Percentiles rank a stretch among this genome's conserved stretches.
Conservation (phyloP, 2,113 vertebrate species). For the Tiliqua scincoides region DNA sequence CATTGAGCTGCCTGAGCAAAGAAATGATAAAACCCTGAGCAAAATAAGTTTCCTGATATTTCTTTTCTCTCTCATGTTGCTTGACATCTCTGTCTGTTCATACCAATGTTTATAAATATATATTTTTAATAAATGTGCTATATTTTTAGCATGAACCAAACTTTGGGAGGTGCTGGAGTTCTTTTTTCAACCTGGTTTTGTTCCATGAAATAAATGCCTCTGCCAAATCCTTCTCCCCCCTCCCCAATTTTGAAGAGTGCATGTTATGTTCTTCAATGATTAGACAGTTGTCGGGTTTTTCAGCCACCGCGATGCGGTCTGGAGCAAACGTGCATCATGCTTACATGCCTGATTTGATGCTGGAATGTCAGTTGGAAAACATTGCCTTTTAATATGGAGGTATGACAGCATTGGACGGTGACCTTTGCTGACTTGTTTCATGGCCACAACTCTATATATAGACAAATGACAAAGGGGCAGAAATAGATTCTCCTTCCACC, state of each 20-base stretch:
- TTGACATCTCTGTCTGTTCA: constrained; percentile 75
- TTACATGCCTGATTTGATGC: constrained; percentile 70
- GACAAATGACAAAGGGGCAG: constrained; percentile 28
- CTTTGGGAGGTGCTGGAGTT: constrained; percentile 66
- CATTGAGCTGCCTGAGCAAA: constrained; percentile 59
- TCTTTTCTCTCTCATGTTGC: constrained; percentile 71
- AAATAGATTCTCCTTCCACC: constrained; percentile 16
- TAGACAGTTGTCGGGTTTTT: constrained; percentile 51
- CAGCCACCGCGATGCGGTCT: constrained; percentile 56
- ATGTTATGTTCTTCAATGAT: constrained; percentile 45
- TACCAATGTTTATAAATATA: constrained; percentile 82
- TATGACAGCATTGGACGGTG: constrained; percentile 50
- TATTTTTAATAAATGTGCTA: constrained; percentile 88
- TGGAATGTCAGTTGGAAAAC: constrained; percentile 71
- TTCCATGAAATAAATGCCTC: constrained; percentile 51
- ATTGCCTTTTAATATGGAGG: constrained; percentile 46
- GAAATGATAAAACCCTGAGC: constrained; percentile 57
- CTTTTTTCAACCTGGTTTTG: constrained; percentile 56
- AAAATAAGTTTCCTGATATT: constrained; percentile 59
- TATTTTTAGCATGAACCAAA: constrained; percentile 86
- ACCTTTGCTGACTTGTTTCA: constrained; percentile 66
- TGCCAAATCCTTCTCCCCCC: not conserved
- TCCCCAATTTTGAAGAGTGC: constrained; percentile 39
- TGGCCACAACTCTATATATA: constrained; percentile 55
- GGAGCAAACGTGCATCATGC: constrained; percentile 58